Base-by-base conservation (phyloP, 2,888 invertebrate genomes). In the Lapara coniferarum region DNA sequence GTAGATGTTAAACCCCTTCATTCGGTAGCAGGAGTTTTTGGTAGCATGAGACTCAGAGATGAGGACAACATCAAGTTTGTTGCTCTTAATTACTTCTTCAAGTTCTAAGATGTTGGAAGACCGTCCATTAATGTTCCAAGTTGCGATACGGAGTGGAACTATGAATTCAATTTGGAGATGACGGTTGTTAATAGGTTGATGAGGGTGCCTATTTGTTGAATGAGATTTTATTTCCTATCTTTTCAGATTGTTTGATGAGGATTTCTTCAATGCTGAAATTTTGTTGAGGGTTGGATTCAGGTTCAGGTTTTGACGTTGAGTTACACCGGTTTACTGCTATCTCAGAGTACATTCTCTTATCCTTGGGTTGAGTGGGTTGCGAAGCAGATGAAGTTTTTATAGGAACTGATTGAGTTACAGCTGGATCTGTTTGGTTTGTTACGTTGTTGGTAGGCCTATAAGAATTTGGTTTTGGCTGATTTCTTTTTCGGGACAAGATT, bases 181-280 rank as follows among this genome's bases (percentile, higher is more conserved):
- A 56, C 13, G 56, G 56, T 56, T 4, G 56, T 56, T 19, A 56
- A 13, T 12, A 56, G 56, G 56, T 55, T 59, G 66, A 74, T 59
- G 0, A 74, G 63, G 12, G 69, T 69, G 16, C 71, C 67, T 57
- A 74, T 74, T 68, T 74, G 74, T 69, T 70, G 67, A n/a, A 71
- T 30, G 66, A 74, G 66, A 1, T n/a, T n/a, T 67, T 0, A 12
- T 76, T 75, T n/a, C n/a, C n/a, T n/a, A 76, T 68, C 59, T 76
- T 77, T 66, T 75, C 74, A 0, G 69, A 55, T 70, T 77, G 75
- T 72, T 72, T 74, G 19, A 57, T 16, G 13, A 74, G 37, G 3
- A 73, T 10, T 13, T 67, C 14, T 70, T 73, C 71, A 51, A 56
- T 56, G 56, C 19, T 10, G 55, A 8, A 55, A 67, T 14, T 67